Evolutionary conservation across 2,888 invertebrate genomes (phyloP).

Genomic region (Himalopsyche japonica): DNA sequence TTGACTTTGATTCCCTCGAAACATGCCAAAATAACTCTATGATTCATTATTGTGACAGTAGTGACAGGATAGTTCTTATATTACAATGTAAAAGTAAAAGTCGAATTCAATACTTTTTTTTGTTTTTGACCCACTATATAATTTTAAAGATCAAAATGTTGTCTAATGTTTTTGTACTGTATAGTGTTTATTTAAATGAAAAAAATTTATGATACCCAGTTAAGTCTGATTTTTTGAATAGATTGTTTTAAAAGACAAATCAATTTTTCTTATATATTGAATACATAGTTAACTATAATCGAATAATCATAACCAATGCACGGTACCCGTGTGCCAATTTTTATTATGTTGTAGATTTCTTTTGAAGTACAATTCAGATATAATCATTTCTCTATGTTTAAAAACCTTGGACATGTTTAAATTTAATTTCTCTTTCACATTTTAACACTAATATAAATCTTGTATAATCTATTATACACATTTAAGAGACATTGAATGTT

Average conservation of each 20-base stretch:
- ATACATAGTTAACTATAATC: not conserved
- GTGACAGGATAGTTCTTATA: not conserved
- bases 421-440: too few relatives aligned
- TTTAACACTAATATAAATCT: too few relatives aligned
- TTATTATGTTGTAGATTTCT: not conserved
- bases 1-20: not conserved
- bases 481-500: too few relatives aligned
- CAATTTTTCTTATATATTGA: not conserved
- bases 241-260: not conserved
- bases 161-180: not conserved
- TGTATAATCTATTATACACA: too few relatives aligned
- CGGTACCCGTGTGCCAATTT: not conserved
- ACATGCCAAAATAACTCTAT: not conserved
- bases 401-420: too few relatives aligned
- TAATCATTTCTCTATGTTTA: too few relatives aligned
- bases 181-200: not conserved
- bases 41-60: not conserved
- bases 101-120: not conserved
- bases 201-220: not conserved
- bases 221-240: not conserved
- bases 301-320: not conserved
- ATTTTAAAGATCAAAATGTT: not conserved
- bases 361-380: not conserved
- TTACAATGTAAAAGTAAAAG: not conserved
- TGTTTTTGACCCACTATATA: not conserved